These are phyloP conservation scores for Augiades crinisus DNA, from an alignment of 2,888 invertebrate genomes.

Conservation along the genomic window DNA sequence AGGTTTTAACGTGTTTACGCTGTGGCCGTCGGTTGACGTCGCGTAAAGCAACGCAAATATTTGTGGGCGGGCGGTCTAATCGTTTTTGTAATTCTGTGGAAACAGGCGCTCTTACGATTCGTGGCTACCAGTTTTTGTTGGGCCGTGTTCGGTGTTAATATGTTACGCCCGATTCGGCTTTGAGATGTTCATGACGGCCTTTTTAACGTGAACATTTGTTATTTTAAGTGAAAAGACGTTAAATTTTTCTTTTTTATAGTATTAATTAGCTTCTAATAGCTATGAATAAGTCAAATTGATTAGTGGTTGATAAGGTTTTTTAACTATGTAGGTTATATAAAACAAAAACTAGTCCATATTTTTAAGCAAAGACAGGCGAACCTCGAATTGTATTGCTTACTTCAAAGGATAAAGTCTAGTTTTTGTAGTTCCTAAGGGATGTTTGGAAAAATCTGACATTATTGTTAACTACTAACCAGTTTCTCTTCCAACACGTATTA, in stretches of 20 bases:
- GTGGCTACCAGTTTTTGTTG: conserved; percentile 43
- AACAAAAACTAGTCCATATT: no score
- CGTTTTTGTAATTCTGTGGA: conserved; percentile 62
- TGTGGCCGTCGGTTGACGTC: conserved; percentile 44
- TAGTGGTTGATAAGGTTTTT: no score
- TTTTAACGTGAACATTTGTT: background rate
- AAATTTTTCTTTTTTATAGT: background rate
- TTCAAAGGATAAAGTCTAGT: no score
- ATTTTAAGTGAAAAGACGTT: background rate
- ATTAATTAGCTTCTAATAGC: no score
- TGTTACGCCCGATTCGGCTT: conserved; percentile 2
- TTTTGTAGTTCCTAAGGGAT: no score
- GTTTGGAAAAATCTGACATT: no score
- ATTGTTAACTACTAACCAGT: no score
- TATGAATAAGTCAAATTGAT: no score
- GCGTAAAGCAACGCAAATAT: conserved; percentile 53
- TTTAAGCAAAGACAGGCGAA: no score
- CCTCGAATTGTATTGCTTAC: no score
- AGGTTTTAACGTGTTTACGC: conserved; percentile 57
- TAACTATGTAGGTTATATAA: no score
- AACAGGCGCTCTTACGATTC: conserved; percentile 36
- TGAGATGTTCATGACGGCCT: background rate
- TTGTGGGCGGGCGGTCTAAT: conserved; percentile 55
- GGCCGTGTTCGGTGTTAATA: conserved; percentile 18
- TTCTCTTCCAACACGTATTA: no score